A percentile compares a stretch with the other conserved stretches of the same genome.
These are phyloP conservation scores for Ooceraea biroi DNA, from an alignment of 1,140 invertebrate species.

Conservation along the genomic window DNA sequence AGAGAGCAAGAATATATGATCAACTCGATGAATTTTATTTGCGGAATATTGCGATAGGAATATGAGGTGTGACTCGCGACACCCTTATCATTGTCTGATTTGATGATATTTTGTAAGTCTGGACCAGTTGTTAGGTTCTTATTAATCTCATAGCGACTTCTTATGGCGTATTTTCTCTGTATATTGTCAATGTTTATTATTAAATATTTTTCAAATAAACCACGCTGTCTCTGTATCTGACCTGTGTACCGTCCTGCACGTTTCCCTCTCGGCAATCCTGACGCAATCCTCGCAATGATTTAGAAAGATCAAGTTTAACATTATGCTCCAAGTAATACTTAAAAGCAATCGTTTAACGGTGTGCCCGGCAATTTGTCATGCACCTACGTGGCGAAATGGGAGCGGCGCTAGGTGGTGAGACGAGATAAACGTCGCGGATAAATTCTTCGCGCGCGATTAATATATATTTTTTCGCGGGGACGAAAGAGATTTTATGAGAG, in stretches of 20 bases:
- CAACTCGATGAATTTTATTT: conserved; percentile 78
- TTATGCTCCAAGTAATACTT: conserved; percentile 6
- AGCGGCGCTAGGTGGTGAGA: neutral
- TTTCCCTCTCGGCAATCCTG: neutral
- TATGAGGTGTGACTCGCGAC: conserved; percentile 76
- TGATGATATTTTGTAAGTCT: conserved; percentile 85
- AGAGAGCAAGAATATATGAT: conserved; percentile 68
- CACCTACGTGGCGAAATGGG: neutral
- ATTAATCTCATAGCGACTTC: conserved; percentile 85
- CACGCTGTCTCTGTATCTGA: neutral
- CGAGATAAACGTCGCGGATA: neutral
- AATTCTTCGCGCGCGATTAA: neutral
- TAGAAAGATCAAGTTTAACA: neutral
- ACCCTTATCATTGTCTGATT: conserved; percentile 84
- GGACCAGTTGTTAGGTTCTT: conserved; percentile 85
- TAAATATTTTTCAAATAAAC: conserved; percentile 86
- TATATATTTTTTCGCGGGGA: neutral
- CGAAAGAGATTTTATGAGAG: neutral
- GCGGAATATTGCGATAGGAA: conserved; percentile 74
- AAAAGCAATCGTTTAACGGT: conserved; percentile 18
- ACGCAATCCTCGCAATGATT: no score
- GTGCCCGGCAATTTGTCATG: neutral
- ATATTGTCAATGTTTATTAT: conserved; percentile 87
- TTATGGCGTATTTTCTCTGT: conserved; percentile 86
- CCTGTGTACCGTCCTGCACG: neutral